Evolutionary conservation across 2,888 invertebrate species (phyloP), one percentile per base, ranked within the genome.

Genomic region (Zaprionus obscuricornis): DNA sequence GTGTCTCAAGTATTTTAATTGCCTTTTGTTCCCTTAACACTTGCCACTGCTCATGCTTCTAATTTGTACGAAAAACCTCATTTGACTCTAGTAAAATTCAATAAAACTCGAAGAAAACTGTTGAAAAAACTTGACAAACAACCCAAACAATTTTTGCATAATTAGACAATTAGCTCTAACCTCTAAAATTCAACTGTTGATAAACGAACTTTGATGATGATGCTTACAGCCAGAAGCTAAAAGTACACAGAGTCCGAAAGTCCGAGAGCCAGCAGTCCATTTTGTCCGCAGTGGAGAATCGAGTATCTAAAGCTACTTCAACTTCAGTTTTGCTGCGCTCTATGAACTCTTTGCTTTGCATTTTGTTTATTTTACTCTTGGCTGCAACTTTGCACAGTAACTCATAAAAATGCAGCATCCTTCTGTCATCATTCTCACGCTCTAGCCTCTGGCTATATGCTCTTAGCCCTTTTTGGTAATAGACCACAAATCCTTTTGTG

Each of bases 1-100:
- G n/a, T 26, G 83, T 82, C 83, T 77, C 76, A 66, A 77, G 76
- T 74, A 56, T 18, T 74, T 77, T 77, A 77, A 77, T 77, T 77
- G 75, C 45, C 52, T 29, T 66, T 63, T 4, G 5, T 5, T 14
- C 18, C 29, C 46, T 43, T 22, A 66, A 58, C 47, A n/a, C n/a
- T n/a, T n/a, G n/a, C n/a, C n/a, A n/a, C n/a, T n/a, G n/a, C n/a
- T n/a, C n/a, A n/a, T n/a, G n/a, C n/a, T n/a, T n/a, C n/a, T n/a
- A n/a, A n/a, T n/a, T n/a, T n/a, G n/a, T n/a, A n/a, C n/a, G n/a
- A n/a, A n/a, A n/a, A n/a, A n/a, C n/a, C n/a, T 64, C 39, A 42
- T 46, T 66, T 39, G 39, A 13, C 57, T 33, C 31, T 1, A 11
- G 11, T 8, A 10, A 51, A 69, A 68, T 59, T 54, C 54, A 70